Percentiles rank a stretch among this genome's conserved stretches.
These are phyloP conservation scores for Idaea straminata DNA, from an alignment of 2,888 invertebrate genomes.

Conservation along the genomic window DNA sequence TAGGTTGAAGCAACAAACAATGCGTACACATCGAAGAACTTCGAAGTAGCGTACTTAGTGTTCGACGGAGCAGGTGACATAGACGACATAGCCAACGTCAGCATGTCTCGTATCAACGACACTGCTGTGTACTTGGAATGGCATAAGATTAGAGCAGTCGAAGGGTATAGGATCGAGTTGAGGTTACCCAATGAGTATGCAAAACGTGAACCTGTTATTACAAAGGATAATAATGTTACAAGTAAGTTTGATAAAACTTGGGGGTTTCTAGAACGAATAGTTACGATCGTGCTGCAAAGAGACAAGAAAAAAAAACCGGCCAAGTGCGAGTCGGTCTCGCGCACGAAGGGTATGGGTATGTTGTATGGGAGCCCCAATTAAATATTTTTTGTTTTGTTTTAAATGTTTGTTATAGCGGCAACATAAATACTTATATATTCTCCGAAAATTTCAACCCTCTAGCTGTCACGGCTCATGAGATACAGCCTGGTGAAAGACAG, in stretches of 20 bases:
- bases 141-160: conserved; percentile 79
- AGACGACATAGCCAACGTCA: conserved; percentile 80
- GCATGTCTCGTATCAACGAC: conserved; percentile 67
- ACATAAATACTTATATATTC: too few relatives aligned
- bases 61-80: conserved; percentile 85
- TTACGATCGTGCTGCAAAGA: too few relatives aligned
- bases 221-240: conserved; percentile 68
- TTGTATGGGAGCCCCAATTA: too few relatives aligned
- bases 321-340: too few relatives aligned
- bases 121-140: conserved; percentile 81
- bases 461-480: too few relatives aligned
- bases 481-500: too few relatives aligned
- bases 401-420: too few relatives aligned
- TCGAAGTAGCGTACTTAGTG: conserved; percentile 77
- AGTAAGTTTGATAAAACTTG: conserved; percentile 43
- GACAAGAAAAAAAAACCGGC: too few relatives aligned
- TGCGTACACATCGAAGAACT: conserved; percentile 80
- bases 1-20: conserved; percentile 85
- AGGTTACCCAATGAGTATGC: conserved; percentile 80
- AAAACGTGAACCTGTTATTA: conserved; percentile 58
- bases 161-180: conserved; percentile 80
- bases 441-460: too few relatives aligned
- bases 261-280: too few relatives aligned
- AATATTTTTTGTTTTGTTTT: too few relatives aligned
- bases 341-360: too few relatives aligned